Percentiles rank a stretch among this genome's conserved stretches.
phyloP scores from a whole-genome alignment of 2,113 vertebrate species.

The Myotis brandtii region DNA sequence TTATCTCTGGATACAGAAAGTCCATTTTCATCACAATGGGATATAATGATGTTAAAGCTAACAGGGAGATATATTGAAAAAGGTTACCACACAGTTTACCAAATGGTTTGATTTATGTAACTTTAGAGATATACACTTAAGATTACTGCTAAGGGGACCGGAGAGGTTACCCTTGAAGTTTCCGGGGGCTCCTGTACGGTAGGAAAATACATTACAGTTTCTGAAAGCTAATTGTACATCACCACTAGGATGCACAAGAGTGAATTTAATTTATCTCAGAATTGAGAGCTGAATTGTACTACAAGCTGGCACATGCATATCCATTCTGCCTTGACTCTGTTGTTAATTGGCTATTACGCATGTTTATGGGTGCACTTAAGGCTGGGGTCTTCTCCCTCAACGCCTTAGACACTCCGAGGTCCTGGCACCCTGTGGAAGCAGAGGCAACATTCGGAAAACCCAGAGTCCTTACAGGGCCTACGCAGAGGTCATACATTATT shows the following conservation, averaged over 20 bases:
- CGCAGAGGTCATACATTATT: conserved; percentile 34
- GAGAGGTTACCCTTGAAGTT: conserved; percentile 67
- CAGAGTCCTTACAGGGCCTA: background rate
- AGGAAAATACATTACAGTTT: conserved; percentile 70
- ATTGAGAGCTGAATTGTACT: conserved; percentile 62
- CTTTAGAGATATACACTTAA: conserved; percentile 74
- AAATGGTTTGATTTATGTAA: conserved; percentile 83
- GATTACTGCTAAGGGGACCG: background rate
- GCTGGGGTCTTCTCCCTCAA: background rate
- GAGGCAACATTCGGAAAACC: conserved; percentile 48
- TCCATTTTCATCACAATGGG: conserved; percentile 89
- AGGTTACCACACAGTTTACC: conserved; percentile 82
- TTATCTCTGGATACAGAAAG: conserved; percentile 87
- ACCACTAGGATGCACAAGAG: conserved; percentile 75
- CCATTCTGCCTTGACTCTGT: conserved; percentile 57
- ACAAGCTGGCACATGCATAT: conserved; percentile 72
- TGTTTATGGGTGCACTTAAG: conserved; percentile 58
- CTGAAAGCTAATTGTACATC: conserved; percentile 79
- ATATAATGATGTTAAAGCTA: conserved; percentile 88
- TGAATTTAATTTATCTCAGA: conserved; percentile 82
- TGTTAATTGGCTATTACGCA: conserved; percentile 72
- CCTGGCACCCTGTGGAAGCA: background rate
- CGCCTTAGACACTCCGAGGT: conserved; percentile 5
- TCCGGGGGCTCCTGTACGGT: conserved; percentile 69
- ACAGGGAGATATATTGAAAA: conserved; percentile 82